phyloP scores from a whole-genome alignment of 1,140 invertebrate species.

The Pogonomyrmex californicus region DNA sequence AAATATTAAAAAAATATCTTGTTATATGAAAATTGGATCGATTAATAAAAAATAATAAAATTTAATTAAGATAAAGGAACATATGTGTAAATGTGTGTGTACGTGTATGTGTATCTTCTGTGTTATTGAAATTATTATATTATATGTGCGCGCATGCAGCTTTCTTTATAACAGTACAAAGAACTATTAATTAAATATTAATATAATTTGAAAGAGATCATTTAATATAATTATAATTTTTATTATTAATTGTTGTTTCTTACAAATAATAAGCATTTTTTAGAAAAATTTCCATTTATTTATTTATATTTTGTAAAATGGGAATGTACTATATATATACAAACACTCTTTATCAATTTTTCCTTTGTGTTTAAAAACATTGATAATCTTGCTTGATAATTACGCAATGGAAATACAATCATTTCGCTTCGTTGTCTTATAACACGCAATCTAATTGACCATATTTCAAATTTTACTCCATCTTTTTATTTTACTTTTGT shows the following conservation, averaged over 20 bases:
- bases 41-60: not conserved
- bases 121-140: not conserved
- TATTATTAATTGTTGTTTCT: not conserved
- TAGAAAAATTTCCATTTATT: not conserved
- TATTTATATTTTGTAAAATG: not conserved
- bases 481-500: slow-evolving; percentile 33
- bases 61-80: not conserved
- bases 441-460: slow-evolving; percentile 1
- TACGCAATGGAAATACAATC: slow-evolving; percentile 11
- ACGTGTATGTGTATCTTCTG: not conserved
- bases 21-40: not conserved
- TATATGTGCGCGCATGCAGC: too few species aligned
- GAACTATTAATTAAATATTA: not conserved
- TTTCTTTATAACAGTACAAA: not conserved
- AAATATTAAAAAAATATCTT: not conserved
- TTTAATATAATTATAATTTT: not conserved
- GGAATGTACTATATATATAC: not conserved
- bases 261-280: not conserved
- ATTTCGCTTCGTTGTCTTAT: not conserved
- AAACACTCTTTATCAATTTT: not conserved
- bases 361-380: not conserved
- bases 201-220: not conserved
- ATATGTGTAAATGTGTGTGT: not conserved
- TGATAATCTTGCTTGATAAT: slow-evolving; percentile 2
- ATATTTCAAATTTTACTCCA: not conserved